Percentiles rank a stretch among this genome's conserved stretches.
phyloP scores from a whole-genome alignment of 2,797 vertebrate genomes.

The Gambelia wislizenii region DNA sequence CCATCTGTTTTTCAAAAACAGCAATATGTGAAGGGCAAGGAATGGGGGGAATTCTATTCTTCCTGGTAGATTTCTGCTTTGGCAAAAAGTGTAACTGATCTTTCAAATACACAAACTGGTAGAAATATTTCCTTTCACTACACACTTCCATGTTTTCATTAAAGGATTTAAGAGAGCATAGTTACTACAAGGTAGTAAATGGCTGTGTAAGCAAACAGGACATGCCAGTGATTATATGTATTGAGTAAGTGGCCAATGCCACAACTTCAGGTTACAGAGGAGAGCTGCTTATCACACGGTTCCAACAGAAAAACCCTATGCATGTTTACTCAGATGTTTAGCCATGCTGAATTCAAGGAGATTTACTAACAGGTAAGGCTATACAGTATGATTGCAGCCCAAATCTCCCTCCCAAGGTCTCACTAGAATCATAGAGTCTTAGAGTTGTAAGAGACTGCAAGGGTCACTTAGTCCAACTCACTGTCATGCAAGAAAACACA shows the following conservation, averaged over 20 bases:
- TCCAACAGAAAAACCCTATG: neutral
- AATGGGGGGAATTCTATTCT: neutral
- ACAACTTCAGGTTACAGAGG: neutral
- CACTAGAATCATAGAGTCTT: neutral
- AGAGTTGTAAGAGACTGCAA: no score
- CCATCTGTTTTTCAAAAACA: neutral
- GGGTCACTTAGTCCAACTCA: no score
- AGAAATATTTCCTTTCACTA: neutral
- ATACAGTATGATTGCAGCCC: neutral
- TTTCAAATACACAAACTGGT: fast-evolving
- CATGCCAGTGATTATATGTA: neutral
- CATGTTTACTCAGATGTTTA: neutral
- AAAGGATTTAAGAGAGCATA: neutral
- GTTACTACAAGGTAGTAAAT: neutral
- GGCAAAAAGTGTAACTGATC: fast-evolving
- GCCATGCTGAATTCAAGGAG: neutral
- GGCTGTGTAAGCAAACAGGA: neutral
- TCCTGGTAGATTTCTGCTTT: neutral
- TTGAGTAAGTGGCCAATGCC: neutral
- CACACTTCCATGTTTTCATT: neutral
- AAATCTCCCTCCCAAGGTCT: neutral
- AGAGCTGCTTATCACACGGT: neutral
- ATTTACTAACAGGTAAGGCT: neutral
- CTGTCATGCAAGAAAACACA: no score
- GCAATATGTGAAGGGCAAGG: neutral